These are phyloP conservation scores for Drosophila austrosaltans DNA, from an alignment of 2,888 invertebrate genomes.

Conservation along the genomic window DNA sequence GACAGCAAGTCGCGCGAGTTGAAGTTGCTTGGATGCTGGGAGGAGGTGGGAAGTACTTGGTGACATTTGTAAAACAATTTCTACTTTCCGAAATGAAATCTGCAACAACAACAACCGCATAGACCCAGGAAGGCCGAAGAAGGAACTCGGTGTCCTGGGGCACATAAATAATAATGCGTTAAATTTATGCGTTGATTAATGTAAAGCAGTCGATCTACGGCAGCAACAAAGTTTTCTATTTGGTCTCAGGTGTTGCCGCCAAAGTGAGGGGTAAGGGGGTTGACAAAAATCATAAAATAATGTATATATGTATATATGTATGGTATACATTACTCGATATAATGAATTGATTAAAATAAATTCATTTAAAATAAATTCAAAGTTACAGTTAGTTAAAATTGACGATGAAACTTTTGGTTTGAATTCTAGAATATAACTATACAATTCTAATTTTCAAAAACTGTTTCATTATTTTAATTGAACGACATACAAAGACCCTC, in stretches of 20 bases:
- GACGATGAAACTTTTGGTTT: slow-evolving; percentile 6
- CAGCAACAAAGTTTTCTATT: slow-evolving; percentile 15
- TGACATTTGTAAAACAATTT: slow-evolving; percentile 78
- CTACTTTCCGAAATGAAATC: slow-evolving; percentile 73
- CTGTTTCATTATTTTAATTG: slow-evolving; percentile 70
- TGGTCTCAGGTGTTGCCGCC: slow-evolving; percentile 65
- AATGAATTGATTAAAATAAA: slow-evolving; percentile 36
- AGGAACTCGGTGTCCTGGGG: slow-evolving; percentile 12
- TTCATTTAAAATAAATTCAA: not conserved
- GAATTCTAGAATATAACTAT: not conserved
- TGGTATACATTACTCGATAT: too few species aligned
- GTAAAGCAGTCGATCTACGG: slow-evolving; percentile 70
- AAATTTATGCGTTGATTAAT: slow-evolving; percentile 77
- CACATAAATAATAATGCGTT: slow-evolving; percentile 79
- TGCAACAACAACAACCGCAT: slow-evolving; percentile 39
- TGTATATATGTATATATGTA: not conserved
- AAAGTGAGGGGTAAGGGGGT: slow-evolving; percentile 3
- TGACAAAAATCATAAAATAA: slow-evolving; percentile 33
- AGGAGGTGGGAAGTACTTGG: slow-evolving; percentile 31
- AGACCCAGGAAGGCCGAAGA: slow-evolving; percentile 19
- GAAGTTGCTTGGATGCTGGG: not conserved
- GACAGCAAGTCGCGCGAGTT: slow-evolving; percentile 3
- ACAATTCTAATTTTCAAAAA: not conserved
- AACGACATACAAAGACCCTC: slow-evolving; percentile 31
- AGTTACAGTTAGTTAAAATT: too few species aligned